phyloP scores from a whole-genome alignment of 1,140 invertebrate species.

The Drosophila yakuba region DNA sequence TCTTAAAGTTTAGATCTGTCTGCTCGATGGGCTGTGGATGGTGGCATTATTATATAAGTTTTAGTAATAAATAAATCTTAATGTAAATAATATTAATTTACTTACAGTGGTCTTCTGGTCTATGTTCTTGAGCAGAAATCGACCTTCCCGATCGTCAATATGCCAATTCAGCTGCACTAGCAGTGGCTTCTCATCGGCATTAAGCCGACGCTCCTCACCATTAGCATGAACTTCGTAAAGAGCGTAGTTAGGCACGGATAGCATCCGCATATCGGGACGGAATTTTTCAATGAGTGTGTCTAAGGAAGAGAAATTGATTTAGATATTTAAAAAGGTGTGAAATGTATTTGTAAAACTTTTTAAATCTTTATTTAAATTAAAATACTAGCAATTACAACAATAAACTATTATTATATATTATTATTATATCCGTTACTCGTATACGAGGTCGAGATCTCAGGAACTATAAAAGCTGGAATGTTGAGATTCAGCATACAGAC shows the following conservation, averaged over 20 bases:
- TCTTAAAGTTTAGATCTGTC: conserved; percentile 87
- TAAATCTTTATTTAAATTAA: too few species aligned
- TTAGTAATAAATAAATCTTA: background rate
- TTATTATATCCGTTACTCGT: too few species aligned
- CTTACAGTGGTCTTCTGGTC: conserved; percentile 91
- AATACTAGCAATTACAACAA: too few species aligned
- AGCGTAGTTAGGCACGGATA: conserved; percentile 97
- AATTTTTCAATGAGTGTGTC: conserved; percentile 98
- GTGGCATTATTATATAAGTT: background rate
- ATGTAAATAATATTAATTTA: background rate
- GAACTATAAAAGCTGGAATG: too few species aligned
- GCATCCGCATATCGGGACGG: conserved; percentile 99
- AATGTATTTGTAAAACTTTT: too few species aligned
- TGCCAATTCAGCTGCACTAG: conserved; percentile 99
- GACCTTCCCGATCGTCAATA: conserved; percentile 98
- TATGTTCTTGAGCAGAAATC: conserved; percentile 96
- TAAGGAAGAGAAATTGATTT: conserved; percentile 2
- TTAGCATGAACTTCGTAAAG: conserved; percentile 99
- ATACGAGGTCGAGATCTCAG: too few species aligned
- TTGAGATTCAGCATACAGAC: too few species aligned
- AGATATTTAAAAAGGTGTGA: too few species aligned
- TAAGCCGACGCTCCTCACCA: conserved; percentile 96
- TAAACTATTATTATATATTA: too few species aligned
- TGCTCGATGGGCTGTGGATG: conserved; percentile 76
- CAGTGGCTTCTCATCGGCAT: conserved; percentile 96